Base-by-base conservation (phyloP, 2,113 vertebrate genomes). In the Odobenus rosmarus region DNA sequence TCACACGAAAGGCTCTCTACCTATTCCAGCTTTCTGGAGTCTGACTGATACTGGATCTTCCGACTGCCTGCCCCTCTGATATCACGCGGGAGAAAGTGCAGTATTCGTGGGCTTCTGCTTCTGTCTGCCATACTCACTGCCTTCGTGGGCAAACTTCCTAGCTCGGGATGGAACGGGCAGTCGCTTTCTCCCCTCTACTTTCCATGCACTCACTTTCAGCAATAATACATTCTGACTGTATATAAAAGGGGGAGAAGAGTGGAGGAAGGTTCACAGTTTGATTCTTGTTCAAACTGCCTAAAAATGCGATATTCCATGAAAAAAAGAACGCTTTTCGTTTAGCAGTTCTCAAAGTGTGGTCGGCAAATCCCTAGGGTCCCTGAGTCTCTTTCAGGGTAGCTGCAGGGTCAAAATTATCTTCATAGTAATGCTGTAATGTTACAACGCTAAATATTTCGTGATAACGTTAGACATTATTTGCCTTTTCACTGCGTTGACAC, bases 51-150 rank as follows among this genome's bases (percentile, higher is more conserved):
- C 33, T 36, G 23, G 39, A 19, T 90, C 28, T 84, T 83, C 93
- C 64, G 76, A 39, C 18, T 76, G 74, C n/a, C 33, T 51, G 64
- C 24, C 19, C 36, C 16, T 46, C 36, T 51, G 31, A 81, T 46
- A 6, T 10, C n/a, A 28, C 67, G 21, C 9, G 33, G 39, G 71
- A 46, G 13, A 79, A 97, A 93, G 69, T 42, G 18, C 19, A 24
- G 26, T 62, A 28, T 7, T 53, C 18, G 19, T 26, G 13, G 33
- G 9, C 4, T 69, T n/a, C 76, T 49, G 16, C 28, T 5, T 82
- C 13, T 3, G 12, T 57, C 51, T 49, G 2, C 4, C 6, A 0
- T 1, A 1, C 46, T 14, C 36, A 3, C 0, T n/a, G n/a, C 49
- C 72, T 86, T 51, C 12, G 5, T 28, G 53, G 53, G 53, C 42